phyloP scores from a whole-genome alignment of 1,140 invertebrate species.

The Papilio polyxenes region DNA sequence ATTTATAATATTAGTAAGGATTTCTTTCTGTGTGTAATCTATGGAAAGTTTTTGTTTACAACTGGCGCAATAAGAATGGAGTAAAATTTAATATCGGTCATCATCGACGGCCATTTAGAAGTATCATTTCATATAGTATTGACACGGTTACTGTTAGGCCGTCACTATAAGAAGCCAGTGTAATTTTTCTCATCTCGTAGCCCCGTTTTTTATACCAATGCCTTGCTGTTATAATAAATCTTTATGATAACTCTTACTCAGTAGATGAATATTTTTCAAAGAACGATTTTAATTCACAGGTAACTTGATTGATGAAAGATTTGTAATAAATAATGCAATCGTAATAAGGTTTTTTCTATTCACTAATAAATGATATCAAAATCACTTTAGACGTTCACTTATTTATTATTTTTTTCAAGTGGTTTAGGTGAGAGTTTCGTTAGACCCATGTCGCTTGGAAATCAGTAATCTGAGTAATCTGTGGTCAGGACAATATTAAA shows the following conservation, averaged over 20 bases:
- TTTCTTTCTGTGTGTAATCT: no score
- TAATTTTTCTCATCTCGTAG: constrained; percentile 38
- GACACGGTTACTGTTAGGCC: constrained; percentile 28
- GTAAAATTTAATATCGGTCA: no score
- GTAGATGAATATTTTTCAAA: background rate
- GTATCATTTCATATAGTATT: constrained; percentile 29
- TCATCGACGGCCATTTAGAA: no score
- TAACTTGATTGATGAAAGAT: background rate
- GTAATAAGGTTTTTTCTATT: background rate
- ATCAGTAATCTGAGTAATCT: no score
- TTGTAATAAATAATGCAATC: background rate
- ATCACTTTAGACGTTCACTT: no score
- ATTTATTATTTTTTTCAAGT: no score
- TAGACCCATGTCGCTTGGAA: background rate
- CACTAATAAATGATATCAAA: no score
- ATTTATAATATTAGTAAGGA: no score
- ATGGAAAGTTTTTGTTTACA: no score
- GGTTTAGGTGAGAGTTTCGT: no score
- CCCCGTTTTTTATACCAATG: constrained; percentile 28
- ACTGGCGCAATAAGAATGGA: no score
- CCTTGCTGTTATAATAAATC: constrained; percentile 28
- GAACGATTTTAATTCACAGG: background rate
- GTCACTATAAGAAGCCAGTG: constrained; percentile 26
- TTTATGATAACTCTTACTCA: constrained; percentile 2
- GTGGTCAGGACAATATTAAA: no score